phyloP scores from a whole-genome alignment of 1,140 invertebrate species.

The Aphelinus certus region DNA sequence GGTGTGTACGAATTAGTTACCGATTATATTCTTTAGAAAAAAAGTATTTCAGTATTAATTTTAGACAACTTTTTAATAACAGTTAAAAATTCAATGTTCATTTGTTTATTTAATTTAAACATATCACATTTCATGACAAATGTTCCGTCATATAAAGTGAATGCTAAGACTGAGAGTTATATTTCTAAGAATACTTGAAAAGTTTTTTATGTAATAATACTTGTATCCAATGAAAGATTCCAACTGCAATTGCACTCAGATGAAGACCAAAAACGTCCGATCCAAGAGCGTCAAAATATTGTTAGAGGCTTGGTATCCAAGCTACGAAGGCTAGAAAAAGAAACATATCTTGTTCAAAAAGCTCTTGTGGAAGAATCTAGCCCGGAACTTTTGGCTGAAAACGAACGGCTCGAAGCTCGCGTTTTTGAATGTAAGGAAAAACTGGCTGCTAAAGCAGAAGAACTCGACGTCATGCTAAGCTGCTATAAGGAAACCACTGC shows the following conservation, averaged over 20 bases:
- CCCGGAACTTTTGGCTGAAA: conserved; percentile 72
- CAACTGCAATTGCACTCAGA: conserved; percentile 89
- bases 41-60: neutral
- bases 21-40: neutral
- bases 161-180: no score
- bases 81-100: neutral
- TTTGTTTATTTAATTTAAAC: no score
- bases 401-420: conserved; percentile 76
- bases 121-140: no score
- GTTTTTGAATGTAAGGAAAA: conserved; percentile 92
- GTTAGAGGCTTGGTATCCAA: conserved; percentile 84
- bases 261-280: conserved; percentile 90
- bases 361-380: conserved; percentile 78
- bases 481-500: conserved; percentile 85
- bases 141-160: no score
- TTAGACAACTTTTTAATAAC: neutral
- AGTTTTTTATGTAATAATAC: neutral
- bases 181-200: neutral
- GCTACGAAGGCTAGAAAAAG: conserved; percentile 85
- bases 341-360: conserved; percentile 89
- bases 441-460: conserved; percentile 86
- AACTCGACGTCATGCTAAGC: conserved; percentile 87
- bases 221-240: conserved; percentile 57
- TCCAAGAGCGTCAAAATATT: conserved; percentile 89
- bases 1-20: conserved; percentile 62